phyloP scores from a whole-genome alignment of 1,140 invertebrate genomes.

The Neodiprion lecontei region DNA sequence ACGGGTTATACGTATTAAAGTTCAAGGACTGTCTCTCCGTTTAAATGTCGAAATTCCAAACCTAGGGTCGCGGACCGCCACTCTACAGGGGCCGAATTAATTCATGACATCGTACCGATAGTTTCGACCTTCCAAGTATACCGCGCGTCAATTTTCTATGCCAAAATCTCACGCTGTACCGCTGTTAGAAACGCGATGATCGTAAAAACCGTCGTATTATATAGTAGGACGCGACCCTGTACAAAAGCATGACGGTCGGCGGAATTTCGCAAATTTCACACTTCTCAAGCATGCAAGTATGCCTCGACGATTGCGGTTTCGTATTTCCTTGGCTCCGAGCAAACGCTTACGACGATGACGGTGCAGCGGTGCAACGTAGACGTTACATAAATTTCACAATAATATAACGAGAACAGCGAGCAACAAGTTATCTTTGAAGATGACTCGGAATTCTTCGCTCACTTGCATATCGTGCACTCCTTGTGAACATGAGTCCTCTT shows the following conservation, averaged over 20 bases:
- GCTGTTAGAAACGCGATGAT: background rate
- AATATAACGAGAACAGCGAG: background rate
- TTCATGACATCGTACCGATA: no score
- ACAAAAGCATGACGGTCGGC: background rate
- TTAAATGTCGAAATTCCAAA: background rate
- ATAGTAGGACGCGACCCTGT: background rate
- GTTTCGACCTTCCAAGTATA: no score
- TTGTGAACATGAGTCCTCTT: no score
- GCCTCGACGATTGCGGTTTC: background rate
- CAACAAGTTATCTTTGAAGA: background rate
- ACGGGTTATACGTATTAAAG: background rate
- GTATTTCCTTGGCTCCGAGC: slow-evolving; percentile 1
- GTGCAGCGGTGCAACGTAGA: background rate
- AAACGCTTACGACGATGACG: background rate
- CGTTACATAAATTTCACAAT: background rate
- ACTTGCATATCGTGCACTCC: no score
- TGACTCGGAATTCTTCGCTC: background rate
- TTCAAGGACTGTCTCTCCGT: background rate
- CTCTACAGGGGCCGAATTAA: no score
- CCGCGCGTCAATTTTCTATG: no score
- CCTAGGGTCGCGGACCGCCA: background rate
- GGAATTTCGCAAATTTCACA: background rate
- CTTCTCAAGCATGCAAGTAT: background rate
- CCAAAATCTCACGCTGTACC: no score
- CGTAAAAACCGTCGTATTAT: background rate